Percentiles rank a stretch among this genome's conserved stretches.
phyloP scores from a whole-genome alignment of 1,140 invertebrate species.

The Oedothorax gibbosus region DNA sequence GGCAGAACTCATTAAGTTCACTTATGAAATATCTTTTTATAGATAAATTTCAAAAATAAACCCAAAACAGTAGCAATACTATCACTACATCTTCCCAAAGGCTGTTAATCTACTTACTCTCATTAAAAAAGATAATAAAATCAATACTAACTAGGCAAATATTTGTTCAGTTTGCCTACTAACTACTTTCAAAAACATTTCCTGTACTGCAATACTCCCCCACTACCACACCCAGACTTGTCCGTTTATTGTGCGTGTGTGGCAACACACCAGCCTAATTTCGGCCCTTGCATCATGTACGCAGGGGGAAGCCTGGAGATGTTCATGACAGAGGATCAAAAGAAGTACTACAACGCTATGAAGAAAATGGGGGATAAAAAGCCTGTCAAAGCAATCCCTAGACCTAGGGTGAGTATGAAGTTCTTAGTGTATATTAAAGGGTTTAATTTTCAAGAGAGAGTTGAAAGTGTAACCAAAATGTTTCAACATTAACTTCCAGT shows the following conservation, averaged over 20 bases:
- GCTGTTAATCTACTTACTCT: too few species aligned
- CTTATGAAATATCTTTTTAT: too few species aligned
- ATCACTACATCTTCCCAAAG: too few species aligned
- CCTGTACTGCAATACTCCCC: neutral
- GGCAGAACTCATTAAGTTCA: too few species aligned
- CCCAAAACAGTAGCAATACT: too few species aligned
- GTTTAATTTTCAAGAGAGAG: too few species aligned
- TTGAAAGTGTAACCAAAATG: too few species aligned
- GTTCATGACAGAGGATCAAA: slow-evolving; percentile 99
- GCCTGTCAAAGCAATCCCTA: slow-evolving; percentile 96
- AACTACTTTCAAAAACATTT: neutral
- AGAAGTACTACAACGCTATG: slow-evolving; percentile 99
- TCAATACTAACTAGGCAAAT: too few species aligned
- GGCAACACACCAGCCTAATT: slow-evolving; percentile 30
- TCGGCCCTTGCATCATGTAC: slow-evolving; percentile 65
- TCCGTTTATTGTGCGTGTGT: neutral
- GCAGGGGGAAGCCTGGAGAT: slow-evolving; percentile 97
- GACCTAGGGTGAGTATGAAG: slow-evolving; percentile 82
- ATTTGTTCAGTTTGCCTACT: neutral
- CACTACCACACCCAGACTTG: neutral
- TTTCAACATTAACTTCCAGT: too few species aligned
- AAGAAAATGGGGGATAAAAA: slow-evolving; percentile 99
- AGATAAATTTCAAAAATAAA: too few species aligned
- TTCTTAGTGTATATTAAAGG: too few species aligned
- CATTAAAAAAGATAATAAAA: too few species aligned